Conservation (phyloP, 2,113 vertebrate species). For the Phodopus roborovskii region DNA sequence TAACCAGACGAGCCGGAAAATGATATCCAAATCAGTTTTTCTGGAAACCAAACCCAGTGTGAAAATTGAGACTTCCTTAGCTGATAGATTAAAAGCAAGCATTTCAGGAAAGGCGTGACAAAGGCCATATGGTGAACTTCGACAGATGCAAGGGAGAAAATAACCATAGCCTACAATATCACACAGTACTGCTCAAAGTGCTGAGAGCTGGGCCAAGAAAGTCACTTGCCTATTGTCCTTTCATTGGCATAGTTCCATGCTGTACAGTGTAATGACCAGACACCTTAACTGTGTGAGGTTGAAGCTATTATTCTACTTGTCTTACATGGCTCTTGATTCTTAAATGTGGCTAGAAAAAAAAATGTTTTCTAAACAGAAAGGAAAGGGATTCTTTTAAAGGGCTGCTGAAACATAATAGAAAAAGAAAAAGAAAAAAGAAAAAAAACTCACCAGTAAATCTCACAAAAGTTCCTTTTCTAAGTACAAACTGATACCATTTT, state of each 20-base stretch:
- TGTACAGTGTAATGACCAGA: not conserved
- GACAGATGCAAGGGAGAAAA: slow-evolving; percentile 79
- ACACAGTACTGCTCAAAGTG: slow-evolving; percentile 68
- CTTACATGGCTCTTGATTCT: not conserved
- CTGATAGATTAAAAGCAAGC: slow-evolving; percentile 85
- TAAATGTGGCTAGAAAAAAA: not conserved
- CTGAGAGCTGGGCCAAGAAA: slow-evolving; percentile 61
- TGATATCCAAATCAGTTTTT: slow-evolving; percentile 76
- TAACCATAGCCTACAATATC: slow-evolving; percentile 74
- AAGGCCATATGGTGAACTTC: slow-evolving; percentile 74
- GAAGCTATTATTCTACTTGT: not conserved
- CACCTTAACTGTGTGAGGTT: not conserved
- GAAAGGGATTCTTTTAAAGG: not conserved
- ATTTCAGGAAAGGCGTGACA: slow-evolving; percentile 77
- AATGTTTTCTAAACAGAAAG: slow-evolving; percentile 26
- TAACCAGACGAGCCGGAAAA: slow-evolving; percentile 80
- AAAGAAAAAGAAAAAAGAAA: not conserved
- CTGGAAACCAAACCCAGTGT: slow-evolving; percentile 84
- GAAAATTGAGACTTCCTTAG: slow-evolving; percentile 86
- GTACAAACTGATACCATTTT: not conserved
- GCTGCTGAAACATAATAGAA: not conserved
- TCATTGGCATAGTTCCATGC: slow-evolving; percentile 59
- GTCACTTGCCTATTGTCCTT: slow-evolving; percentile 57
- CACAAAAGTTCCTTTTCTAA: not conserved
- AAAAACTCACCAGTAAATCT: not conserved